Conservation (phyloP, 1,140 invertebrate genomes). For the Drosophila parvula region DNA sequence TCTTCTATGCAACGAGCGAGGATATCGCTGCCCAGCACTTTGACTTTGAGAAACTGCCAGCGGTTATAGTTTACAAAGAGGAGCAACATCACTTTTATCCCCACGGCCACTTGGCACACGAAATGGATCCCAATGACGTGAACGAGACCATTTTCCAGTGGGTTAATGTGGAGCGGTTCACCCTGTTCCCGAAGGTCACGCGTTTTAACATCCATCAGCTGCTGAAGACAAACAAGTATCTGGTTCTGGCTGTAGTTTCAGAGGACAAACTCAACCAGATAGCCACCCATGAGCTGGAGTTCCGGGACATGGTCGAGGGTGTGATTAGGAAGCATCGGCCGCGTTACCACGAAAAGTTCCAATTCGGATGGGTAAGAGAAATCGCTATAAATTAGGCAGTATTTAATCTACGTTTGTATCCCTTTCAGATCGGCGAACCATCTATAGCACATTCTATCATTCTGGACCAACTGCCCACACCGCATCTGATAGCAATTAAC, state of each 20-base stretch:
- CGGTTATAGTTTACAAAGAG: slow-evolving; percentile 95
- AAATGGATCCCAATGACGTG: slow-evolving; percentile 85
- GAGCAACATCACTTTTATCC: slow-evolving; percentile 89
- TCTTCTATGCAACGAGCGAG: slow-evolving; percentile 92
- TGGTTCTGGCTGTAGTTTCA: slow-evolving; percentile 93
- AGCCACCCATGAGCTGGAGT: slow-evolving; percentile 91
- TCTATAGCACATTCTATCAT: slow-evolving; percentile 96
- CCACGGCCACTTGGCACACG: slow-evolving; percentile 84
- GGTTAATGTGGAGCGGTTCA: slow-evolving; percentile 96
- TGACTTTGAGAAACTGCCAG: slow-evolving; percentile 87
- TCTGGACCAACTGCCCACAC: slow-evolving; percentile 92
- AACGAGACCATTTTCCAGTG: slow-evolving; percentile 91
- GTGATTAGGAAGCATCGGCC: slow-evolving; percentile 91
- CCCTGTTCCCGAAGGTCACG: slow-evolving; percentile 93
- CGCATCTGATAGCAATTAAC: slow-evolving; percentile 95
- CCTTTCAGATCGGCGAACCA: slow-evolving; percentile 87
- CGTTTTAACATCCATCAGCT: slow-evolving; percentile 93
- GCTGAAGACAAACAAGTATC: slow-evolving; percentile 92
- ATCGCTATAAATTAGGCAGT: neutral
- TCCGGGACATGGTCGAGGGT: slow-evolving; percentile 93
- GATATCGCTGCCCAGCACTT: slow-evolving; percentile 88
- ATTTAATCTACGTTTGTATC: slow-evolving; percentile 31
- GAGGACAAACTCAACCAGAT: slow-evolving; percentile 94
- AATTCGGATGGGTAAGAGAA: slow-evolving; percentile 92
- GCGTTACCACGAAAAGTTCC: slow-evolving; percentile 92